These are phyloP conservation scores for Cichlasoma orientale DNA, from an alignment of 2,797 vertebrate species.

Conservation along the genomic window DNA sequence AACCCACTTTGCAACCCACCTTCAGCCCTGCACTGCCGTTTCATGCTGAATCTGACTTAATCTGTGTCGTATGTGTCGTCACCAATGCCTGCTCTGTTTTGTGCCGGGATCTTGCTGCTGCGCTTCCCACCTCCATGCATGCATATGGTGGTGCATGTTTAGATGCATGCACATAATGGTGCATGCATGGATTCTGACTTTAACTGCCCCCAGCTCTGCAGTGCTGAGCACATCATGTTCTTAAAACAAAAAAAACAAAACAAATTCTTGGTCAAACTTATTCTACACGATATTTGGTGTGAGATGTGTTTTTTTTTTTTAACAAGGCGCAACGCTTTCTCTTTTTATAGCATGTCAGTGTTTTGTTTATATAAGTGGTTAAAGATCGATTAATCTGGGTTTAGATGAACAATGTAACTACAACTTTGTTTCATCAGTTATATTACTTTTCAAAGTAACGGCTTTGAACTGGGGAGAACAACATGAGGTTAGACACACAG, in stretches of 20 bases:
- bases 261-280: background rate
- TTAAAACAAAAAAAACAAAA: background rate
- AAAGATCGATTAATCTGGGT: background rate
- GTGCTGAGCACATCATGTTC: background rate
- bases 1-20: background rate
- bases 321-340: background rate
- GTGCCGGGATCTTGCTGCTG: background rate
- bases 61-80: background rate
- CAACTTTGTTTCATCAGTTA: background rate
- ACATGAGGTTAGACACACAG: background rate
- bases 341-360: background rate
- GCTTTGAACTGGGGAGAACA: background rate
- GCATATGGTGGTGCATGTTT: background rate
- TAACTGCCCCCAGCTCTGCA: slow-evolving; percentile 1
- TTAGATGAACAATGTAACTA: background rate
- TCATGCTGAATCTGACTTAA: fast-evolving
- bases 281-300: background rate
- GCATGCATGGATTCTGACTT: background rate
- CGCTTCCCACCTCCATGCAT: background rate
- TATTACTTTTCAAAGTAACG: background rate
- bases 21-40: background rate
- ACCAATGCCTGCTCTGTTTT: background rate
- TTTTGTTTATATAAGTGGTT: fast-evolving
- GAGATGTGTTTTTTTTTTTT: background rate
- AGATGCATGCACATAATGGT: background rate